These are phyloP conservation scores for Neolamprologus sp. DNA, from an alignment of 2,113 vertebrate species.

Conservation along the genomic window DNA sequence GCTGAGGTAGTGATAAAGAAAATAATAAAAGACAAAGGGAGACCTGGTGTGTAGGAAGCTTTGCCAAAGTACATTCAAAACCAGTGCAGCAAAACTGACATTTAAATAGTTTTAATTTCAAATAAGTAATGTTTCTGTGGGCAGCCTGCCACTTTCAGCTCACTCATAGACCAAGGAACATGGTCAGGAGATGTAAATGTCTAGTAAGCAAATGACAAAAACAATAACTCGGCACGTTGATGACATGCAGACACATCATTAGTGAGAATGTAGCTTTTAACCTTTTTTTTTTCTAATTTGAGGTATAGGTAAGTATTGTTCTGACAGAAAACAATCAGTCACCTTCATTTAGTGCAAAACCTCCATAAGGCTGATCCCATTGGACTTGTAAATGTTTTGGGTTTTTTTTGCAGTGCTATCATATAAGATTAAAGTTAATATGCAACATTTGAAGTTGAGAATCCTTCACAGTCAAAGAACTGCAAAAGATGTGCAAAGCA, in stretches of 20 bases:
- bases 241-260: not conserved
- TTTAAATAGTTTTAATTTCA: not conserved
- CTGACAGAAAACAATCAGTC: not conserved
- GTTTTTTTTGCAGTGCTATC: fast-evolving
- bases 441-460: not conserved
- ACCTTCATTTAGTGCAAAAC: not conserved
- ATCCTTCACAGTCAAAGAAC: not conserved
- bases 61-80: not conserved
- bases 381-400: not conserved
- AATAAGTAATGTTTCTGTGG: not conserved
- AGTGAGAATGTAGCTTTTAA: not conserved
- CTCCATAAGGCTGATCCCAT: not conserved
- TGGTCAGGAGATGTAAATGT: not conserved
- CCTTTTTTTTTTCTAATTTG: fast-evolving
- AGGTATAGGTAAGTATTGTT: not conserved
- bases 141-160: not conserved
- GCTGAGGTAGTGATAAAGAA: not conserved
- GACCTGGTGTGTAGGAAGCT: not conserved
- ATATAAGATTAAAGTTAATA: not conserved
- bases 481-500: not conserved
- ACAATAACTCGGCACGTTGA: not conserved
- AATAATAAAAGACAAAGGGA: not conserved
- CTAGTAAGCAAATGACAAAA: not conserved
- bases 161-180: not conserved
- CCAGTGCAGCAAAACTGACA: not conserved